A percentile compares a stretch with the other conserved stretches of the same genome.
phyloP scores from a whole-genome alignment of 2,113 vertebrate genomes.

The Phycodurus eques region DNA sequence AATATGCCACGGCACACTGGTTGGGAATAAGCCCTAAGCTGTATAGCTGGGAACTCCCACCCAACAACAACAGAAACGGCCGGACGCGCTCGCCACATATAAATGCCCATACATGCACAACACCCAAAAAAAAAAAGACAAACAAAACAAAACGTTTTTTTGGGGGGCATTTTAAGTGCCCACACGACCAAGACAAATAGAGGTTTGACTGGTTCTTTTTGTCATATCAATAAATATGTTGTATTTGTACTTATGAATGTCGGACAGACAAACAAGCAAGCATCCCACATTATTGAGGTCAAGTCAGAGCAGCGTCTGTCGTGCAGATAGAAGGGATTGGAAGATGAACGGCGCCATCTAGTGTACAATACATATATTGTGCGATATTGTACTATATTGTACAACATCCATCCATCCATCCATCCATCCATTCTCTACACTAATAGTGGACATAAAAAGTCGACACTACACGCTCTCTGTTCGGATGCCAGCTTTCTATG shows the following conservation, averaged over 20 bases:
- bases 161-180: not conserved
- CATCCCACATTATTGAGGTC: not conserved
- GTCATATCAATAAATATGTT: not conserved
- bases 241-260: not conserved
- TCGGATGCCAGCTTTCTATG: too few relatives aligned
- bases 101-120: not conserved
- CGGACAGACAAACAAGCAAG: not conserved
- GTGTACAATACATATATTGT: constrained; percentile 11
- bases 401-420: too few relatives aligned
- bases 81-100: not conserved
- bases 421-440: too few relatives aligned
- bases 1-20: too few relatives aligned
- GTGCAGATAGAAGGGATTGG: not conserved
- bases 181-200: not conserved
- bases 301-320: not conserved
- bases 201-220: not conserved
- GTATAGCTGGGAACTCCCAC: constrained; percentile 70
- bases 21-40: constrained; percentile 4
- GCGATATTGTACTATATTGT: not conserved
- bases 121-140: not conserved
- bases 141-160: not conserved
- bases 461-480: too few relatives aligned
- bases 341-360: constrained; percentile 28
- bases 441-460: too few relatives aligned
- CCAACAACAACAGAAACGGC: constrained; percentile 67